A percentile compares a stretch with the other conserved stretches of the same genome.
These are phyloP conservation scores for Phylloscopus whistleri DNA, from an alignment of 2,113 vertebrate species.

Conservation along the genomic window DNA sequence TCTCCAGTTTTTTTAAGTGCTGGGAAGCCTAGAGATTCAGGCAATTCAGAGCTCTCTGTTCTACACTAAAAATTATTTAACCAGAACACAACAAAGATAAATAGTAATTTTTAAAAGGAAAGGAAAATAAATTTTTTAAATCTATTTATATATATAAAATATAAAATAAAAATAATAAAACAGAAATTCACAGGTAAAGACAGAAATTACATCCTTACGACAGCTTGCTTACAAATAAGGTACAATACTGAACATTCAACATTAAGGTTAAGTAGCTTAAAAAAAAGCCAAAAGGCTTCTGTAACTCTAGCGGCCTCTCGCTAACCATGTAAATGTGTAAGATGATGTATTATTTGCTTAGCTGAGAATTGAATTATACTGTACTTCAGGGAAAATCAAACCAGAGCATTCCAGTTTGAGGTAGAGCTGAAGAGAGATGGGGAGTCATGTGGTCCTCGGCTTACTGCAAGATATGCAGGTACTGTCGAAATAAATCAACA, in stretches of 20 bases:
- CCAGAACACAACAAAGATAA: neutral
- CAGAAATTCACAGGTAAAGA: neutral
- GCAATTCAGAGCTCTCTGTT: neutral
- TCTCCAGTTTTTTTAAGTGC: neutral
- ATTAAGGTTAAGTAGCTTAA: neutral
- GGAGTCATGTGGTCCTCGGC: rapidly evolving
- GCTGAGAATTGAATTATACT: neutral
- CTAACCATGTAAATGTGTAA: neutral
- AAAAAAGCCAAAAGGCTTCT: neutral
- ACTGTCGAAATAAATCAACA: neutral
- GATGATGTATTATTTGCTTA: neutral
- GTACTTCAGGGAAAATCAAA: neutral
- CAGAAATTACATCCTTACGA: neutral
- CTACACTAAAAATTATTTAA: neutral
- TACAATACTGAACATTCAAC: neutral
- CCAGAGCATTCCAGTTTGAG: neutral
- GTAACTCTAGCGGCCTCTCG: neutral
- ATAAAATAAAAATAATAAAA: neutral
- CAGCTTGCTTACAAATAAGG: neutral
- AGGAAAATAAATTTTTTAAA: neutral
- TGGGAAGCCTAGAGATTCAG: neutral
- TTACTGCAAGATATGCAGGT: neutral
- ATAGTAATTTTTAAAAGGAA: neutral
- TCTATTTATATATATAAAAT: neutral
- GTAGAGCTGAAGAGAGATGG: neutral